A percentile compares a stretch with the other conserved stretches of the same genome.
phyloP scores from a whole-genome alignment of 2,797 vertebrate genomes.

The Hippopotamyrus pictus region DNA sequence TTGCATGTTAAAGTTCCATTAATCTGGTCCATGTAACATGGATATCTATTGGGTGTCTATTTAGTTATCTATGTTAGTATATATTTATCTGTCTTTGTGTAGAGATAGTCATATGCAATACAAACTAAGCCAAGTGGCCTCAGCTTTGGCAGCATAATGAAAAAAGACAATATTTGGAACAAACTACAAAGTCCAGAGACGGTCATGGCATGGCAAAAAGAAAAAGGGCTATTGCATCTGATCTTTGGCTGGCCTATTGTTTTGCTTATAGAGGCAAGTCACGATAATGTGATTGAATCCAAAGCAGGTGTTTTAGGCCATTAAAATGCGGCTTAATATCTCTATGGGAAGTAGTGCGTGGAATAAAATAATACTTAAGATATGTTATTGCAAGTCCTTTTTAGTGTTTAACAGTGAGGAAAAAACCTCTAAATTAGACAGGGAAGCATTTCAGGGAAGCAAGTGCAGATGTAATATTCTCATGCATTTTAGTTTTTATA shows the following conservation, averaged over 20 bases:
- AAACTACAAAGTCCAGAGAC: neutral
- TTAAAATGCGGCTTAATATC: neutral
- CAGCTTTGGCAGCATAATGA: neutral
- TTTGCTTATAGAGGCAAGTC: neutral
- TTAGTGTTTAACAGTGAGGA: neutral
- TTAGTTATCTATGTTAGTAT: neutral
- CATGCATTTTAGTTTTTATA: neutral
- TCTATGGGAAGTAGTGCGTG: neutral
- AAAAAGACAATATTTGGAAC: neutral
- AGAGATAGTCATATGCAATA: neutral
- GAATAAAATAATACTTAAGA: neutral
- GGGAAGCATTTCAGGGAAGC: neutral
- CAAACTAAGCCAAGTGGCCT: neutral
- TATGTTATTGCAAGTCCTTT: neutral
- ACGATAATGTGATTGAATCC: neutral
- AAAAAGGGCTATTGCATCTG: neutral
- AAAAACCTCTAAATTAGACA: neutral
- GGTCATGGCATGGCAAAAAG: neutral
- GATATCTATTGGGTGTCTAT: neutral
- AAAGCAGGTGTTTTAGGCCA: neutral
- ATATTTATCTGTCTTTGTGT: neutral
- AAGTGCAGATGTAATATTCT: neutral
- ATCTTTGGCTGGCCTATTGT: neutral
- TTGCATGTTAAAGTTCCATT: neutral
- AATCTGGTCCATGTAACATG: neutral